Conservation (phyloP, 2,113 vertebrate species). For the Nyctibius bracteatus region DNA sequence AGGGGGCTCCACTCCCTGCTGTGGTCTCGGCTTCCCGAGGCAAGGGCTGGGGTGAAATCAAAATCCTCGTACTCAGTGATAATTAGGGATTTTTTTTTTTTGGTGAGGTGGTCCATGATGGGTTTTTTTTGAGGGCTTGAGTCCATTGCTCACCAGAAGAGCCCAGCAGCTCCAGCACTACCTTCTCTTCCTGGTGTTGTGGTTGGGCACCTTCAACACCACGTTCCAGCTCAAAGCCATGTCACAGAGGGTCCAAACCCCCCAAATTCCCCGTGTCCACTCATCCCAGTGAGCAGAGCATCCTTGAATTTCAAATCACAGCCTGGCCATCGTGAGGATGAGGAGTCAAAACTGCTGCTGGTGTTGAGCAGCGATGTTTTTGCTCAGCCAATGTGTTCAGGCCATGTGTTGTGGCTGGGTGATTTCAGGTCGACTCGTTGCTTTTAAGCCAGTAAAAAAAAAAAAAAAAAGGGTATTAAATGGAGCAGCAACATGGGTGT, state of each 20-base stretch:
- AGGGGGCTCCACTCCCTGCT: fast-evolving
- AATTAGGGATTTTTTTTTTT: background rate
- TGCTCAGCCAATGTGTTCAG: background rate
- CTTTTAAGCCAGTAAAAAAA: background rate
- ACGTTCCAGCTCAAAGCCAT: background rate
- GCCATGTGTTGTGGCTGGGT: background rate
- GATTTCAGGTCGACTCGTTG: background rate
- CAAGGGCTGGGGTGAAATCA: background rate
- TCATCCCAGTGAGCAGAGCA: fast-evolving
- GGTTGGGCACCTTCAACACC: background rate
- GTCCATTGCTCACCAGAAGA: background rate
- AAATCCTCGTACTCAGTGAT: background rate
- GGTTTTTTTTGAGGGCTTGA: background rate
- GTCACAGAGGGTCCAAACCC: background rate
- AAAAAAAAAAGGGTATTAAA: background rate
- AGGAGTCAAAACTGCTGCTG: background rate
- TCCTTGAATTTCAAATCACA: background rate
- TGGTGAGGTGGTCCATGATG: background rate
- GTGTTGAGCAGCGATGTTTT: background rate
- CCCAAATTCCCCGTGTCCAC: background rate
- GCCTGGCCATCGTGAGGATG: background rate
- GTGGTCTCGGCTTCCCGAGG: background rate
- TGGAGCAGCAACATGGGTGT: fast-evolving
- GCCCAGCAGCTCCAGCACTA: fast-evolving
- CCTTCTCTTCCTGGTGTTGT: background rate